Base-by-base conservation (phyloP, 2,797 vertebrate genomes). In the Alcedo quadribrachys region DNA sequence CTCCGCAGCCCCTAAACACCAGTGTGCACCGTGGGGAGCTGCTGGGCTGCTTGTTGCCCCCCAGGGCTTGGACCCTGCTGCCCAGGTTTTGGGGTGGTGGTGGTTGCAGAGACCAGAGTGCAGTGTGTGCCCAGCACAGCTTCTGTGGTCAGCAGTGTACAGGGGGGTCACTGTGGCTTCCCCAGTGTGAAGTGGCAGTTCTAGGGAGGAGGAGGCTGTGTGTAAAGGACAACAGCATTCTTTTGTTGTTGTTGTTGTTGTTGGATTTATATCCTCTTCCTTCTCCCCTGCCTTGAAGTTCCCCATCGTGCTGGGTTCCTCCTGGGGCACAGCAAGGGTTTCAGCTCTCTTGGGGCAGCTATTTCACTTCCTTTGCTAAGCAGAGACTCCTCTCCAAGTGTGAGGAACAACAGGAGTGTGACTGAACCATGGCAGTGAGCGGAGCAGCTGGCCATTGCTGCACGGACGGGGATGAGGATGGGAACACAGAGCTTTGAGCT, bases 31-130 rank as follows among this genome's bases (percentile, higher is more conserved):
- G 1, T 9, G 1, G 1, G 68, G 76, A 71, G 63, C 24, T 71
- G 51, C 51, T 0, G 0, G 69, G 48, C 48, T 84, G 50, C 45
- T 50, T 6, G 0, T 16, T 74, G 24, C 15, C 30, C 0, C 0
- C 42, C 17, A 74, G 81, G 42, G 24, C 24, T 16, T 11, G 11
- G 48, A 70, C 18, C 11, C 24, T 46, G 28, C 40, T 15, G 5
- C 53, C 17, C 71, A 37, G 53, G 22, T 70, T 63, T 53, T 67
- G 40, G 35, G 43, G 33, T 8, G 60, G 28, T 27, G 33, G 33
- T 35, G 43, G 48, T 14, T 50, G 18, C 60, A 81, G 60, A 78
- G 15, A 27, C 5, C 1, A 1, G 53, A 60, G 42, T 83, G n/a
- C 54, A 65, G 27, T 1, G 0, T 12, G 8, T 67, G 30, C 13